These are phyloP conservation scores for Naja naja DNA, from an alignment of 2,113 vertebrate species.

Conservation along the genomic window DNA sequence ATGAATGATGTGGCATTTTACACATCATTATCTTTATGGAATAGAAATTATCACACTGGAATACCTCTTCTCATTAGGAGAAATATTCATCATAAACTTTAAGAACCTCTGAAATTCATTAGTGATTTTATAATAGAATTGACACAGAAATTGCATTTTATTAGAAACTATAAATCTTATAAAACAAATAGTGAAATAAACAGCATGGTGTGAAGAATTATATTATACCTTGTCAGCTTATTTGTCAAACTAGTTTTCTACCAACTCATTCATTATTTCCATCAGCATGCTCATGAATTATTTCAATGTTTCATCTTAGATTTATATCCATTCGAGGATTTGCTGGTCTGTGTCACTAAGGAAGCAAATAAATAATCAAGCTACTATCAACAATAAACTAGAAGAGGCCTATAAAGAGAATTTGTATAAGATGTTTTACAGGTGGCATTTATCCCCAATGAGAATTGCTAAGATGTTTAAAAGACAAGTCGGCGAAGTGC, in stretches of 20 bases:
- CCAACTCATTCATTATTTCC: not conserved
- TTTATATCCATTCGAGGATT: not conserved
- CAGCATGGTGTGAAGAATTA: not conserved
- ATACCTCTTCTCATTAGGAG: constrained; percentile 11
- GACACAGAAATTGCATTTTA: not conserved
- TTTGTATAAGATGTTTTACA: no score
- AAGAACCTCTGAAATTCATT: not conserved
- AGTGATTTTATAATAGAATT: not conserved
- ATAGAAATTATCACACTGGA: constrained; percentile 7
- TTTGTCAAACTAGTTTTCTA: not conserved
- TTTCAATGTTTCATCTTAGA: not conserved
- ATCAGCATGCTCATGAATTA: not conserved
- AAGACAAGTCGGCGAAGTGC: no score
- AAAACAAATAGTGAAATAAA: not conserved
- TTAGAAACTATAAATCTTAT: not conserved
- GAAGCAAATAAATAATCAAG: not conserved
- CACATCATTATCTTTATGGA: constrained; percentile 6
- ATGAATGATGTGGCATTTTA: constrained; percentile 13
- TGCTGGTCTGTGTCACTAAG: not conserved
- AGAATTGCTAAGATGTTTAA: no score
- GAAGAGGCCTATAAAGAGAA: no score
- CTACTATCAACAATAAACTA: not conserved
- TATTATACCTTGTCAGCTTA: not conserved
- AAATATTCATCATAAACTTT: not conserved
- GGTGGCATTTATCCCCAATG: no score